Evolutionary conservation across 1,140 invertebrate species (phyloP), one percentile per base, ranked within the genome.

Genomic region (Agrypnia vestita): DNA sequence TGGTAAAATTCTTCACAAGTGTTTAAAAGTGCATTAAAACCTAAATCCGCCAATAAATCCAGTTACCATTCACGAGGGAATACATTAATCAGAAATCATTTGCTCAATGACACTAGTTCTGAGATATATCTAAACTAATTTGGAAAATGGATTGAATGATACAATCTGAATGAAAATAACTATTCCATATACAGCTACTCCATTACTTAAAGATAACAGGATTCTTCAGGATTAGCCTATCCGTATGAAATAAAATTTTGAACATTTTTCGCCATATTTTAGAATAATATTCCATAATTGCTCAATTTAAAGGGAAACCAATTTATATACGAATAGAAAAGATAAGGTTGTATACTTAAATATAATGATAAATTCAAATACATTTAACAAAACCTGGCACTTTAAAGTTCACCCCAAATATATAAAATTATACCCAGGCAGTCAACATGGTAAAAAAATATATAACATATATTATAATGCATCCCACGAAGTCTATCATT

Each of bases 321-420:
- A 12, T 35, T 74, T 44, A 43, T 15, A 44, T 56, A 74, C 51
- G 71, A 55, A 35, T 56, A 74, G 21, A 74, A 74, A 74, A 73
- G 67, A 15, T 51, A 74, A 74, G 12, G 44, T 71, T 71, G 69
- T 72, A 51, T 21, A 74, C 71, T 56, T 56, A 56, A 78, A 64
- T 56, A 61, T 74, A 69, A 82, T 67, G 81, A 82, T 79, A 76
- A 77, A 73, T 82, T 80, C 73, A 80, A 80, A 80, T 82, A 80
- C 75, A 64, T 80, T 76, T 79, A 83, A 83, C 78, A 83, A 80
- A 83, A 79, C 59, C 79, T 83, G 82, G 82, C 79, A 83, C 82
- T 83, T 73, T 79, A 49, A 74, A 76, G 53, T 67, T 81, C 55
- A 73, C 77, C 78, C 75, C 75, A 80, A 79, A 35, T 62, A 71